Base-by-base conservation (phyloP, 2,888 invertebrate species). In the Tethea ocularis region DNA sequence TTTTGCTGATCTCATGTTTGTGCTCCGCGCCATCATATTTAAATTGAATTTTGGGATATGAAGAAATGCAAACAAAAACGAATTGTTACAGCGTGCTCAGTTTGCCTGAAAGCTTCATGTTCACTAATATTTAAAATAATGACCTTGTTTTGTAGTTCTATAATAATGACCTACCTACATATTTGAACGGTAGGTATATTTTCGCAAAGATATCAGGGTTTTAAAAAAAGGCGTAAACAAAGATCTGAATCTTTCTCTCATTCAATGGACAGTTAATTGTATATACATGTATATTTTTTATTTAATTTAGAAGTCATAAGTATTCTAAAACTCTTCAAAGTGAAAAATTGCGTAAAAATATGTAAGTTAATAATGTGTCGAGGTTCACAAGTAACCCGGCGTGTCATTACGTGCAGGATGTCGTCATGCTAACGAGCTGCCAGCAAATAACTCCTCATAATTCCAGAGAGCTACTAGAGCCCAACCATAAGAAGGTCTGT, bases 1-100 rank as follows among this genome's bases (percentile, higher is more conserved):
- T 89, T 86, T 81, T 78, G 91, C 90, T 88, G 89, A 91, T 86
- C 87, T 84, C 89, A 87, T 92, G 89, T 92, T 91, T 93, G 90
- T 83, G 77, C 83, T 76, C 80, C 74, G 71, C 80, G 79, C 88
- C 87, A 87, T 90, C 88, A 90, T 91, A 91, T 92, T 91, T 89
- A 89, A 92, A 91, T 91, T 91, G 86, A 91, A 91, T 89, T 90
- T 89, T 75, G 80, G 78, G 80, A 82, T 83, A 84, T 77, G 84
- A 83, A 78, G 78, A 75, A 76, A 79, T 68, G 82, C 84, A 88
- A 87, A 88, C 88, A 89, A 81, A 80, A 78, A 74, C 71, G 77
- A 84, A 84, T 82, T 86, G 85, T 80, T 82, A 83, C 77, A 58
- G 75, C 67, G n/a, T n/a, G 71, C 73, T 69, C 63, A 68, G 72